These are phyloP conservation scores for Paramormyrops hopkinsi DNA, from an alignment of 2,797 vertebrate genomes.

Conservation along the genomic window DNA sequence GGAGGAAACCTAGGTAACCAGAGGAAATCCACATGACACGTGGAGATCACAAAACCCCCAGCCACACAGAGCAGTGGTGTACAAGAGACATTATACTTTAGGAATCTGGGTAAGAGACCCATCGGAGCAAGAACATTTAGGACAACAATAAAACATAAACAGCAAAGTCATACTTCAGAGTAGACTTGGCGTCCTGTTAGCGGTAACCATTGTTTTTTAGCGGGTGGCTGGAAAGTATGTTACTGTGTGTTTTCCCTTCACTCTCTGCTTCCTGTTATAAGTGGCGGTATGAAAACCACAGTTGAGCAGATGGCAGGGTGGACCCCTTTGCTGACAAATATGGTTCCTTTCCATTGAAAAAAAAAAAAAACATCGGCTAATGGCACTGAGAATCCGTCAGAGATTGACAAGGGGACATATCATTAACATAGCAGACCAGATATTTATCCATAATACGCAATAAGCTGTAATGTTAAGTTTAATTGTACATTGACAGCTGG, in stretches of 20 bases:
- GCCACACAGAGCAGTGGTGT: not conserved
- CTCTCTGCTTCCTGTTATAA: not conserved
- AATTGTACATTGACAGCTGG: not conserved
- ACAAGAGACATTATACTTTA: not conserved
- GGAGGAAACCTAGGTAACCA: not conserved
- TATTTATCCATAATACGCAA: not conserved
- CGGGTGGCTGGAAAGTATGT: not conserved
- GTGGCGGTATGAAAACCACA: constrained; percentile 3
- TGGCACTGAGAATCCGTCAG: not conserved
- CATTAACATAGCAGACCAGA: not conserved
- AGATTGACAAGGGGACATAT: not conserved
- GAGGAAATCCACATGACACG: not conserved
- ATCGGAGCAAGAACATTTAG: not conserved
- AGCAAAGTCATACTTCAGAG: not conserved
- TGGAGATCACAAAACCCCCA: not conserved
- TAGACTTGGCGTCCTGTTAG: not conserved
- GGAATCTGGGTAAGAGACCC: not conserved
- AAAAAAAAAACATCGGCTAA: not conserved
- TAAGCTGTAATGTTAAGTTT: not conserved
- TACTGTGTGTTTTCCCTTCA: not conserved
- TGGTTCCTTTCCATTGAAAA: not conserved
- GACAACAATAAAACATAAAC: not conserved
- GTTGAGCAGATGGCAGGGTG: not conserved
- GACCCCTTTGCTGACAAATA: not conserved
- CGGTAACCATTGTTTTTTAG: not conserved